Evolutionary conservation across 2,113 vertebrate species (phyloP).

Genomic region (Columba livia): DNA sequence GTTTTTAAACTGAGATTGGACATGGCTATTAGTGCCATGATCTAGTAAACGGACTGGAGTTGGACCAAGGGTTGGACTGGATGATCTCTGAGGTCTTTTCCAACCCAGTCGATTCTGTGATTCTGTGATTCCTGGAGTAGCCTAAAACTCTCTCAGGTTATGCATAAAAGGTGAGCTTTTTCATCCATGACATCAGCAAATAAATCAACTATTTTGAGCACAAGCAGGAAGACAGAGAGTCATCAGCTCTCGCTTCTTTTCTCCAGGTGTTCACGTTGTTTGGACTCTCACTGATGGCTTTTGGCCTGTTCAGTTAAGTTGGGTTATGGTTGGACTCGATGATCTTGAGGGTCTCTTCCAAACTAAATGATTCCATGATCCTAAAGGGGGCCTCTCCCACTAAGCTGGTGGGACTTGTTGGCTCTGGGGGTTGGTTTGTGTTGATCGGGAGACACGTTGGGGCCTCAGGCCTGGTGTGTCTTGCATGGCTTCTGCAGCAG

Average conservation of each 20-base stretch:
- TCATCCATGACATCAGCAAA: background rate
- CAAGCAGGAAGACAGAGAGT: background rate
- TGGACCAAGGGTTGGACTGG: too few relatives aligned
- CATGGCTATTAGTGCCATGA: too few relatives aligned
- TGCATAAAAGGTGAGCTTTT: background rate
- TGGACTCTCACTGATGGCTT: too few relatives aligned
- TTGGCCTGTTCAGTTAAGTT: too few relatives aligned
- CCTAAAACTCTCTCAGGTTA: background rate
- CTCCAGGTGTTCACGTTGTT: background rate
- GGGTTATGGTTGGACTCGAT: too few relatives aligned
- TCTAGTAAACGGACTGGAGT: too few relatives aligned
- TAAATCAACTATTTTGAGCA: background rate
- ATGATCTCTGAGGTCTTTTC: too few relatives aligned
- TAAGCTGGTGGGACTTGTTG: background rate
- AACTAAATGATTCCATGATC: too few relatives aligned
- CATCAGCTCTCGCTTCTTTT: background rate
- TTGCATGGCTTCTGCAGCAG: background rate
- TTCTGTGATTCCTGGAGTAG: background rate
- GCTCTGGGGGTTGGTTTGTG: background rate
- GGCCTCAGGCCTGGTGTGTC: background rate
- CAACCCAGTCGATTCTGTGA: too few relatives aligned
- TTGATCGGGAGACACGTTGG: background rate
- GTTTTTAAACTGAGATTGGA: too few relatives aligned
- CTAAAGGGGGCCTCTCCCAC: too few relatives aligned
- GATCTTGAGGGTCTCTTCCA: too few relatives aligned